phyloP scores from a whole-genome alignment of 2,113 vertebrate genomes.

The Salminus brasiliensis region DNA sequence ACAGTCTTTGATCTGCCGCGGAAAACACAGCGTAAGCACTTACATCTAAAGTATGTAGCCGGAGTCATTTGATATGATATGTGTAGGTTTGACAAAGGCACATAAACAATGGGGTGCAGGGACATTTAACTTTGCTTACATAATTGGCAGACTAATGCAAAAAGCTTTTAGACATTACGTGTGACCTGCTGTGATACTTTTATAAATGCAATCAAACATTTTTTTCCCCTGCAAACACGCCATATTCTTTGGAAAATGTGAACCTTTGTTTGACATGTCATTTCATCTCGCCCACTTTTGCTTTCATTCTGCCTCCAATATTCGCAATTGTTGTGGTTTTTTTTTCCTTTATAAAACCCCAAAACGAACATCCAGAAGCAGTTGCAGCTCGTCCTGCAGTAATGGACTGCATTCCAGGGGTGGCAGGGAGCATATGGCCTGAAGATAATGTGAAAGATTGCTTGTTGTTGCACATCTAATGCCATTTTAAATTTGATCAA shows the following conservation, averaged over 20 bases:
- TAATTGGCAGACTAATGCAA: constrained; percentile 79
- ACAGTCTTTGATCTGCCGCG: constrained; percentile 30
- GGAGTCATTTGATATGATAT: constrained; percentile 60
- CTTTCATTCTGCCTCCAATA: constrained; percentile 76
- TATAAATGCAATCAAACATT: constrained; percentile 83
- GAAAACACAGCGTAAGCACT: constrained; percentile 39
- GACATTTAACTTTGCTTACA: constrained; percentile 80
- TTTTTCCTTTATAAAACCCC: constrained; percentile 71
- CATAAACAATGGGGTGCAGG: constrained; percentile 76
- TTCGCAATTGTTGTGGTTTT: constrained; percentile 69
- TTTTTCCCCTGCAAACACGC: constrained; percentile 75
- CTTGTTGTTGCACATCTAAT: constrained; percentile 39
- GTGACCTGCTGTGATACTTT: constrained; percentile 84
- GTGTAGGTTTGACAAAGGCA: constrained; percentile 77
- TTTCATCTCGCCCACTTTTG: constrained; percentile 83
- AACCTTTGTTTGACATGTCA: constrained; percentile 82
- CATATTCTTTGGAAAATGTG: constrained; percentile 78
- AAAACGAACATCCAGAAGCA: constrained; percentile 54
- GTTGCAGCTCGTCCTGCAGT: not conserved
- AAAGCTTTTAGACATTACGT: constrained; percentile 83
- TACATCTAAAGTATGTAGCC: constrained; percentile 62
- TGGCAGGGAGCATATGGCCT: not conserved
- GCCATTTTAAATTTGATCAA: constrained; percentile 62
- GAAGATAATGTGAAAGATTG: constrained; percentile 21
- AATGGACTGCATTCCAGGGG: not conserved